phyloP scores from a whole-genome alignment of 2,113 vertebrate species.

The Epinephelus moara region DNA sequence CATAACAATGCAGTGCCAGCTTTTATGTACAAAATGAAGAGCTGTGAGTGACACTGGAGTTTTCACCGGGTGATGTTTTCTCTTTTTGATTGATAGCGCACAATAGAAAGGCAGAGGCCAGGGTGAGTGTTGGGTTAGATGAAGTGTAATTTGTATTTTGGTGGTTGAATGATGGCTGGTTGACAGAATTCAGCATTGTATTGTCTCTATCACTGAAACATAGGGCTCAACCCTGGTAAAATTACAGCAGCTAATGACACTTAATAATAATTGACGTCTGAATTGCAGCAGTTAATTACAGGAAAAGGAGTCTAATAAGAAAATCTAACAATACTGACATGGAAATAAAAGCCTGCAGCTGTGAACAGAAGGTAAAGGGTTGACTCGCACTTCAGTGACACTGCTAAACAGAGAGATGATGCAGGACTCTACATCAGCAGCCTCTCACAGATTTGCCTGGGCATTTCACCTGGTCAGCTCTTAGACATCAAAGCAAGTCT shows the following conservation, averaged over 20 bases:
- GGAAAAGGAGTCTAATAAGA: not conserved
- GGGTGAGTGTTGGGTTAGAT: not conserved
- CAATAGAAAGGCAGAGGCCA: slow-evolving; percentile 4
- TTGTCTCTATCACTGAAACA: not conserved
- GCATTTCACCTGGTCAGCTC: slow-evolving; percentile 70
- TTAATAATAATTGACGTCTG: not conserved
- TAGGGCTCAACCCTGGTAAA: not conserved
- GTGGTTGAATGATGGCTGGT: slow-evolving; percentile 2
- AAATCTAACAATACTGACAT: not conserved
- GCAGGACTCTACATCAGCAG: slow-evolving; percentile 21
- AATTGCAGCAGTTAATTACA: not conserved
- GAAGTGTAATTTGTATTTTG: not conserved
- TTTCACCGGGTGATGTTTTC: slow-evolving; percentile 2
- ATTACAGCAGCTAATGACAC: not conserved
- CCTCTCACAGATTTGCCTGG: slow-evolving; percentile 36
- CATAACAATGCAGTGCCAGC: slow-evolving; percentile 21
- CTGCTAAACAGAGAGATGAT: slow-evolving; percentile 14
- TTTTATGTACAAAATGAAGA: slow-evolving; percentile 11
- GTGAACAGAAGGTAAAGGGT: not conserved
- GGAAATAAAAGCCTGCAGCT: not conserved
- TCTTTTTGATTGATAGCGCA: slow-evolving; percentile 32
- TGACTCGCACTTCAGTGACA: slow-evolving; percentile 3
- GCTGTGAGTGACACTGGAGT: slow-evolving; percentile 19
- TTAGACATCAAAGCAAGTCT: slow-evolving; percentile 66
- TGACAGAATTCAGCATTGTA: slow-evolving; percentile 6